A percentile compares a stretch with the other conserved stretches of the same genome.
phyloP scores from a whole-genome alignment of 2,113 vertebrate species.

The Bos taurus region ARS-UCD2.0 NC_037329.1:50862501-50863000 shows the following conservation, averaged over 20 bases:
- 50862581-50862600: background rate
- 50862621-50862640: background rate
- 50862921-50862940: background rate
- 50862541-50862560: background rate
- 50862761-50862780: background rate
- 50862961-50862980: background rate
- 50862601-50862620: background rate
- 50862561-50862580: background rate
- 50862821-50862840: background rate
- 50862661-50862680: background rate
- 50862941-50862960: background rate
- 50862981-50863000: background rate
- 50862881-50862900: background rate
- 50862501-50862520: background rate
- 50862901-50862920: background rate
- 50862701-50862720: too few relatives aligned
- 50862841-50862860: background rate
- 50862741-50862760: background rate
- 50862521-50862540: background rate
- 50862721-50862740: constrained; percentile 2
- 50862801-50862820: background rate
- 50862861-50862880: background rate
- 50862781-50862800: background rate
- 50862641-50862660: background rate
- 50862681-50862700: background rate